Evolutionary conservation across 2,113 vertebrate genomes (phyloP), one percentile per base, ranked within the genome.

Genomic region (Amphiprion percula): DNA sequence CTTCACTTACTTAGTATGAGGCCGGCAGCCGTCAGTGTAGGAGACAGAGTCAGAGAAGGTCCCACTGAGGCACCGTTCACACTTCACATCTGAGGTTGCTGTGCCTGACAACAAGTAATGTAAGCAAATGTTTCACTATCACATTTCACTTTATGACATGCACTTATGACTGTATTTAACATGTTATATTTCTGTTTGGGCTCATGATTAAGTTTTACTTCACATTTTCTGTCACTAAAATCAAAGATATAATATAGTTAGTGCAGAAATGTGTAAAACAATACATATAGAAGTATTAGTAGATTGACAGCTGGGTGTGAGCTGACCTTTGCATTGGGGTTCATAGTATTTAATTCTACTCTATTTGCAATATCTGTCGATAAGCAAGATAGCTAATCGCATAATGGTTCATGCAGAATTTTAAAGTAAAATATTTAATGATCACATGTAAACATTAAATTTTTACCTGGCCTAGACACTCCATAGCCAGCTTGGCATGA

Each of bases 1-100:
- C 21, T 56, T 65, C 12, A 87, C 83, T 91, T 74, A 95, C 94
- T 47, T 2, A 37, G 87, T 90, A 58, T 95, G 92, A 24, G 68
- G 74, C 68, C 4, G 53, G 68, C 95, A 95, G 10, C 0, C 39
- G 15, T 88, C 53, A 0, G n/a, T 79, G 68, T 9, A 4, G 10
- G 80, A 91, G 44, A 0, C 0, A 1, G n/a, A 70, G 80, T 87
- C 44, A 15, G 93, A 95, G 79, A 94, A 95, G 0, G 59, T 92
- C 26, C 92, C 94, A 1, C 23, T 0, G 0, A 23, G 72, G 74
- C 94, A 95, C 1, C 0, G 1, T 23, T 2, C 3, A 87, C 95
- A 95, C 66, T 0, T 77, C 33, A 92, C 79, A 53, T 93, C 3
- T 11, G 49, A 28, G 11, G 17, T 0, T 16, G 9, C 10, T 12